Conservation (phyloP, 2,888 invertebrate species). For the Epirrhoe tristata region DNA sequence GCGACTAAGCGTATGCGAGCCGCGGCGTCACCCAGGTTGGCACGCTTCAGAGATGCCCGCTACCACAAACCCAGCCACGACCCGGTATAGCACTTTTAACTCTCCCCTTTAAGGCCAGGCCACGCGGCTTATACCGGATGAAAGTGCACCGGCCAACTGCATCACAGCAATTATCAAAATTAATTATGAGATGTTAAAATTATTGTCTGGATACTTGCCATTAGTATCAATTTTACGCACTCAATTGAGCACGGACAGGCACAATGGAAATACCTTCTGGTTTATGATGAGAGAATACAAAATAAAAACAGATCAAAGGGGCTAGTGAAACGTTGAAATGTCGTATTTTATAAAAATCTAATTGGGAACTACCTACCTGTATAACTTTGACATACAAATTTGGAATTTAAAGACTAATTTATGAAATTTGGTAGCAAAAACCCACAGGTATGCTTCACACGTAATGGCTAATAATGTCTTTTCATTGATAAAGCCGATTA, state of each 20-base stretch:
- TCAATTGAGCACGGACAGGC: slow-evolving; percentile 16
- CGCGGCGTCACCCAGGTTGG: slow-evolving; percentile 77
- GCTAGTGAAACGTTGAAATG: too few species aligned
- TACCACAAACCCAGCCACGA: slow-evolving; percentile 57
- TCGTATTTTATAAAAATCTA: neutral
- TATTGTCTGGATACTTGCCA: slow-evolving; percentile 66
- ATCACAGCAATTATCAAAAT: slow-evolving; percentile 56
- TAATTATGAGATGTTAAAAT: slow-evolving; percentile 66
- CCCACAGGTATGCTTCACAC: too few species aligned
- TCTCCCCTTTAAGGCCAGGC: slow-evolving; percentile 74
- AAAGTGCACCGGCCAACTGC: slow-evolving; percentile 56
- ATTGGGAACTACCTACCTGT: too few species aligned
- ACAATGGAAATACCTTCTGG: slow-evolving; percentile 7
- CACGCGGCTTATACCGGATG: slow-evolving; percentile 60
- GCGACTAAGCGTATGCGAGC: slow-evolving; percentile 74
- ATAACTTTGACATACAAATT: too few species aligned
- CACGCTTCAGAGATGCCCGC: slow-evolving; percentile 55
- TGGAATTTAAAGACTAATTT: too few species aligned
- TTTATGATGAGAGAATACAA: neutral
- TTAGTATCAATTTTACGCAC: slow-evolving; percentile 44
- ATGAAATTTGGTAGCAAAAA: too few species aligned
- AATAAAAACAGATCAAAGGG: neutral
- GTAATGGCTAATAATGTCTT: too few species aligned
- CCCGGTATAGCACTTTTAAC: slow-evolving; percentile 72
- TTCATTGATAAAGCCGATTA: too few species aligned